These are phyloP conservation scores for Synanthedon vespiformis DNA, from an alignment of 2,888 invertebrate genomes.

Conservation along the genomic window DNA sequence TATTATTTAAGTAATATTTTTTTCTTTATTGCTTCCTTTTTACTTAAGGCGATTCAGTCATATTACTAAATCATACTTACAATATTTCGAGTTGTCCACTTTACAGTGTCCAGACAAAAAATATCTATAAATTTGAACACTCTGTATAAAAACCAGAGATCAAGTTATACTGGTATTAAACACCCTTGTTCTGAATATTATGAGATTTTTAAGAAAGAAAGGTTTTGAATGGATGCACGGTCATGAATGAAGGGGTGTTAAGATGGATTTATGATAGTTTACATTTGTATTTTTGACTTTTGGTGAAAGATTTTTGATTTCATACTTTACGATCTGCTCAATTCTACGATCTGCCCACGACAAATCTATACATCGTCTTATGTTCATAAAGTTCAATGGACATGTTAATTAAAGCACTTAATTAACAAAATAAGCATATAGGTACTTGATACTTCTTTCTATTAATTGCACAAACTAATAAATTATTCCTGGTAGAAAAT, in stretches of 20 bases:
- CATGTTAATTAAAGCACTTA: no score
- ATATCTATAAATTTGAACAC: slow-evolving; percentile 9
- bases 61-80: slow-evolving; percentile 43
- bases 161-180: slow-evolving; percentile 17
- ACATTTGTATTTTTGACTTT: no score
- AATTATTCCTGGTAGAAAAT: no score
- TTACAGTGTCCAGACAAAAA: slow-evolving; percentile 16
- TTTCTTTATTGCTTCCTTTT: background rate
- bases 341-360: no score
- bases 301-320: no score
- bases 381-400: no score
- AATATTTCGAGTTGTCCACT: slow-evolving; percentile 34
- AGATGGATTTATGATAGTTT: slow-evolving; percentile 13
- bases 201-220: slow-evolving; percentile 22
- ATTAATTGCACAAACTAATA: no score
- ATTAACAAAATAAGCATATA: no score
- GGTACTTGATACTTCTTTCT: no score
- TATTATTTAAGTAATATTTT: background rate
- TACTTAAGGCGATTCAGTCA: no score
- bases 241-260: slow-evolving; percentile 34
- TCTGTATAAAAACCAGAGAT: slow-evolving; percentile 6
- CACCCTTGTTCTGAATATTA: slow-evolving; percentile 26
- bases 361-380: no score
- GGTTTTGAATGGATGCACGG: slow-evolving; percentile 32
- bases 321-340: no score